Evolutionary conservation across 2,888 invertebrate genomes (phyloP).

Genomic region (Eristalis intricaria): DNA sequence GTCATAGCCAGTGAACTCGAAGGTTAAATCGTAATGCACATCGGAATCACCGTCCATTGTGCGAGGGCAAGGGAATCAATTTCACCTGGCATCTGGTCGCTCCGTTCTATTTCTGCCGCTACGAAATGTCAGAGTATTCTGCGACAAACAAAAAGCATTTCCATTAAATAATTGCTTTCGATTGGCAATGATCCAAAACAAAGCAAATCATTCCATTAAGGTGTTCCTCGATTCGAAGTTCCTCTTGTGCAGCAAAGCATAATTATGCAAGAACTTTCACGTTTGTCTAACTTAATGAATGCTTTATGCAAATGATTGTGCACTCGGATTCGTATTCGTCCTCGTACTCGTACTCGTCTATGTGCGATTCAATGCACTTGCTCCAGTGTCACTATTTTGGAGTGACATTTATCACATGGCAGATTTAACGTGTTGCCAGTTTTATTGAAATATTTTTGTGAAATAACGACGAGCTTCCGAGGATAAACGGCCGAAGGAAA

Average conservation of each 20-base stretch:
- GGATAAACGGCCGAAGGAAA: no score
- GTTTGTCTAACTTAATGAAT: neutral
- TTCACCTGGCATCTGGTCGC: slow-evolving; percentile 14
- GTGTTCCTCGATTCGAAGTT: neutral
- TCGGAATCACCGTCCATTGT: slow-evolving; percentile 1
- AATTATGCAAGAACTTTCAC: neutral
- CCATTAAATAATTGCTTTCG: slow-evolving; percentile 56
- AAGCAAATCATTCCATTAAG: slow-evolving; percentile 48
- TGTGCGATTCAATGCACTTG: neutral
- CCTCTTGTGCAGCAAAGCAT: neutral
- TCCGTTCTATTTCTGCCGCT: slow-evolving; percentile 22
- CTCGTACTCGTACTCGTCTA: neutral
- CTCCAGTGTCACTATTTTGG: neutral
- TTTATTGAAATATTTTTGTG: no score
- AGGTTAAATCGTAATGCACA: neutral
- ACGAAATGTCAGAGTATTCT: slow-evolving; percentile 22
- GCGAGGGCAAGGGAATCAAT: slow-evolving; percentile 16
- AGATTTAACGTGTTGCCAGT: no score
- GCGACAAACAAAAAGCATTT: slow-evolving; percentile 33
- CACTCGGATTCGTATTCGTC: no score
- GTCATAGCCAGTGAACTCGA: neutral
- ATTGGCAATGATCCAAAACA: slow-evolving; percentile 52
- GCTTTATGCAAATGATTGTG: neutral
- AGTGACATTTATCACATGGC: no score
- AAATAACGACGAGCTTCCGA: no score